Evolutionary conservation across 2,888 invertebrate genomes (phyloP).

Genomic region (Ernsta delagoae): DNA sequence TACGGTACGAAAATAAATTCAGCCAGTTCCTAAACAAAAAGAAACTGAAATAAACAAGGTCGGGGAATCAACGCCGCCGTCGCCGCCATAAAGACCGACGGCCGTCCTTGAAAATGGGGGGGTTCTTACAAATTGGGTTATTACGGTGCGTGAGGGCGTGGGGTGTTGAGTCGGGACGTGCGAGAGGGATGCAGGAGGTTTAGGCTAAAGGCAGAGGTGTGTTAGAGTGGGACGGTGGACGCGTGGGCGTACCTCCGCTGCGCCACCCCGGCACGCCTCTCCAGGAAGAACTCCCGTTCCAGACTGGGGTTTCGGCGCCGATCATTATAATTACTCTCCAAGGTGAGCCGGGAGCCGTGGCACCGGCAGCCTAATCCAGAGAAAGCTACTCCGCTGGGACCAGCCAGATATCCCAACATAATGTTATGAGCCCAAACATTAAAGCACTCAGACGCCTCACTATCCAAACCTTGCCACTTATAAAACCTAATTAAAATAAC

Average conservation of each 20-base stretch:
- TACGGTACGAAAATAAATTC: conserved; percentile 79
- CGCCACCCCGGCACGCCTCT: conserved; percentile 81
- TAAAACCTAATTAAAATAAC: conserved; percentile 67
- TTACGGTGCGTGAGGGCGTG: conserved; percentile 78
- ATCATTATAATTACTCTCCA: conserved; percentile 85
- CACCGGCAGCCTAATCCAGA: conserved; percentile 74
- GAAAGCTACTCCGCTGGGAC: conserved; percentile 65
- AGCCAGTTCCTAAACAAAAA: conserved; percentile 83
- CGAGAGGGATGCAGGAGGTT: conserved; percentile 55
- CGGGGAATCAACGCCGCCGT: conserved; percentile 84
- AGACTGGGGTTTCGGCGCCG: conserved; percentile 80
- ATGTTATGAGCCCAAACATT: conserved; percentile 71
- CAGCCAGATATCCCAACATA: conserved; percentile 68
- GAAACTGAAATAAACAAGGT: conserved; percentile 85
- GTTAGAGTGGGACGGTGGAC: conserved; percentile 58
- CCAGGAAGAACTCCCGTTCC: conserved; percentile 80
- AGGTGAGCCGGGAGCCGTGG: conserved; percentile 78
- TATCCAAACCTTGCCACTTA: conserved; percentile 68
- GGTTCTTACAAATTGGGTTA: conserved; percentile 86
- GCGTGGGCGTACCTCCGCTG: conserved; percentile 79
- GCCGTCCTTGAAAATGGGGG: conserved; percentile 85
- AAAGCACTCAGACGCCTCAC: conserved; percentile 72
- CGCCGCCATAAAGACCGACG: conserved; percentile 84
- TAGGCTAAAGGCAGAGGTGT: conserved; percentile 41
- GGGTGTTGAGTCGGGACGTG: conserved; percentile 71